phyloP scores from a whole-genome alignment of 2,113 vertebrate species.

The Malurus melanocephalus region DNA sequence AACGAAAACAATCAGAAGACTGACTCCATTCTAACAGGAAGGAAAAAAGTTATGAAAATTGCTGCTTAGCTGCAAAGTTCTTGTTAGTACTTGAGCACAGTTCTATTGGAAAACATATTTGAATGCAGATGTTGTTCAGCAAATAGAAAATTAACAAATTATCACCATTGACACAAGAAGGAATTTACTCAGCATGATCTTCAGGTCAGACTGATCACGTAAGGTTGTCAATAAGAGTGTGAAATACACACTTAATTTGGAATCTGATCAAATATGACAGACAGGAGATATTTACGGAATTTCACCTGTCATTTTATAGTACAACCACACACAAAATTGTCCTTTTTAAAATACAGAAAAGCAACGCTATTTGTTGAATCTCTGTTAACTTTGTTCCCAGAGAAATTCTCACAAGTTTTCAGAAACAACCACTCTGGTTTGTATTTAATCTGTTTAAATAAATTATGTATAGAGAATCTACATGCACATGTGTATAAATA shows the following conservation, averaged over 20 bases:
- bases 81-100: neutral
- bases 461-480: neutral
- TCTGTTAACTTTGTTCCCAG: neutral
- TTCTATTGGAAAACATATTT: neutral
- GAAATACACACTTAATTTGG: neutral
- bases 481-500: rapidly evolving
- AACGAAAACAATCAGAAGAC: neutral
- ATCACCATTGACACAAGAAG: neutral
- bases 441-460: neutral
- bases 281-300: neutral
- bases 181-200: neutral
- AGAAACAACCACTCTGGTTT: neutral
- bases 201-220: neutral
- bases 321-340: neutral
- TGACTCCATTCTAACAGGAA: neutral
- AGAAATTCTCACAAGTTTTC: neutral
- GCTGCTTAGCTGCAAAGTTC: neutral
- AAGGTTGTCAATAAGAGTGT: neutral
- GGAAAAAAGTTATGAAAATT: neutral
- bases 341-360: neutral
- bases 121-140: neutral
- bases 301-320: neutral
- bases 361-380: neutral
- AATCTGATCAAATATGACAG: neutral
- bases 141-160: neutral